Evolutionary conservation across 2,888 invertebrate species (phyloP).

Genomic region (Spodoptera picta): DNA sequence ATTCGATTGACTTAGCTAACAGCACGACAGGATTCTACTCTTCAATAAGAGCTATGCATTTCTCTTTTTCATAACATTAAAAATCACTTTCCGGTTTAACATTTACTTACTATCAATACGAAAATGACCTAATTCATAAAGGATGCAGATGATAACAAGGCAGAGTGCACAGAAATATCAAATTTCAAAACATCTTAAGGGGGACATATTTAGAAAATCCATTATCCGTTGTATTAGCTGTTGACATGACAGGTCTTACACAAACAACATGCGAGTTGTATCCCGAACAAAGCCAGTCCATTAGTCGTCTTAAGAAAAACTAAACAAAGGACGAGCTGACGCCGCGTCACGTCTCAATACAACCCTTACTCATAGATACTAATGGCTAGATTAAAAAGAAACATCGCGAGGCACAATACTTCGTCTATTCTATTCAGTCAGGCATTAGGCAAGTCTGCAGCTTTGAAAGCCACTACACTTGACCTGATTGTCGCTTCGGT

Average conservation of each 20-base stretch:
- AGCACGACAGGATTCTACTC: not conserved
- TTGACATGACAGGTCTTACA: not conserved
- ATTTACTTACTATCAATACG: too few species aligned
- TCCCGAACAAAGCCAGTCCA: slow-evolving; percentile 4
- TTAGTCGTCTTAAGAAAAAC: not conserved
- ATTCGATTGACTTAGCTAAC: slow-evolving; percentile 11
- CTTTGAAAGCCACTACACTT: slow-evolving; percentile 14
- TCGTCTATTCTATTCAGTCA: not conserved
- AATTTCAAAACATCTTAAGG: slow-evolving; percentile 11
- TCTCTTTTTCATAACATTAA: too few species aligned
- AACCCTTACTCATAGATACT: not conserved
- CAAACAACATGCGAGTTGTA: slow-evolving; percentile 1
- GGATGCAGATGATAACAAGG: too few species aligned
- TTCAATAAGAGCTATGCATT: too few species aligned
- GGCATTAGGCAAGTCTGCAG: not conserved
- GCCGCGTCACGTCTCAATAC: slow-evolving; percentile 4
- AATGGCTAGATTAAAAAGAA: slow-evolving; percentile 9
- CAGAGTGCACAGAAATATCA: not conserved
- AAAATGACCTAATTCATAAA: too few species aligned
- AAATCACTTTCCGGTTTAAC: too few species aligned
- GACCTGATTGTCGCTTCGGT: slow-evolving; percentile 24
- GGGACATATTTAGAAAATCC: slow-evolving; percentile 1
- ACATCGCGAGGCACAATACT: slow-evolving; percentile 1
- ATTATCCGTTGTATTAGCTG: not conserved
- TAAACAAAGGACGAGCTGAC: slow-evolving; percentile 13